Conservation (phyloP, 2,888 invertebrate genomes). For the Acrocyrtus sp. region DNA sequence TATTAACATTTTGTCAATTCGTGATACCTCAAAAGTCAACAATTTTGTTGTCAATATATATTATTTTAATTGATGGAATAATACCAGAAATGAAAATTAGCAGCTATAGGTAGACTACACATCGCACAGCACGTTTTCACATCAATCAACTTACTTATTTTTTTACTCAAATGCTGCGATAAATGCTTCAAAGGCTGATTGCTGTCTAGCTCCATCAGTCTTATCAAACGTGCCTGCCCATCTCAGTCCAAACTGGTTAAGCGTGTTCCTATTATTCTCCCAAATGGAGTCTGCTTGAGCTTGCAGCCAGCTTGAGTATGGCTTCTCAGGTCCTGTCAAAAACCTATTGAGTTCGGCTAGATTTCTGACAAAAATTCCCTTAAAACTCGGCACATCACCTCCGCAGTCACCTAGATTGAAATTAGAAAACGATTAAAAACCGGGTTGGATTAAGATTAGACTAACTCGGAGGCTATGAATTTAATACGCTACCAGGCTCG, state of each 20-base stretch:
- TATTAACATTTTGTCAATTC: too few species aligned
- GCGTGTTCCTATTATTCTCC: constrained; percentile 46
- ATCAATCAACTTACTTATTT: background rate
- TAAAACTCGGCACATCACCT: constrained; percentile 53
- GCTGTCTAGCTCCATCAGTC: constrained; percentile 48
- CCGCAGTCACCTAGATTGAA: too few species aligned
- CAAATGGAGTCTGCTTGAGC: constrained; percentile 46
- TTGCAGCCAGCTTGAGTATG: constrained; percentile 50
- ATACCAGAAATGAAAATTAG: too few species aligned
- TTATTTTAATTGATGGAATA: too few species aligned
- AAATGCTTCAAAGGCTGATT: constrained; percentile 58
- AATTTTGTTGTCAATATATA: background rate
- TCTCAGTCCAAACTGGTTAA: constrained; percentile 58
- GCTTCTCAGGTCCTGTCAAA: constrained; percentile 30
- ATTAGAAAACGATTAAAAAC: background rate
- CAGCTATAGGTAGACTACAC: too few species aligned
- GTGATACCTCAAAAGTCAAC: background rate
- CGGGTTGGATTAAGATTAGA: constrained; percentile 40
- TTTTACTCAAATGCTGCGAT: constrained; percentile 31
- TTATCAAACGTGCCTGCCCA: constrained; percentile 57
- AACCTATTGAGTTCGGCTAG: constrained; percentile 55
- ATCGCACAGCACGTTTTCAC: too few species aligned
- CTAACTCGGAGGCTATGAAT: too few species aligned
- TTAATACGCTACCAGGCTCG: too few species aligned
- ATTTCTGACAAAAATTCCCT: constrained; percentile 58